Evolutionary conservation across 2,888 invertebrate species (phyloP).

Genomic region (Pterostichus madidus): DNA sequence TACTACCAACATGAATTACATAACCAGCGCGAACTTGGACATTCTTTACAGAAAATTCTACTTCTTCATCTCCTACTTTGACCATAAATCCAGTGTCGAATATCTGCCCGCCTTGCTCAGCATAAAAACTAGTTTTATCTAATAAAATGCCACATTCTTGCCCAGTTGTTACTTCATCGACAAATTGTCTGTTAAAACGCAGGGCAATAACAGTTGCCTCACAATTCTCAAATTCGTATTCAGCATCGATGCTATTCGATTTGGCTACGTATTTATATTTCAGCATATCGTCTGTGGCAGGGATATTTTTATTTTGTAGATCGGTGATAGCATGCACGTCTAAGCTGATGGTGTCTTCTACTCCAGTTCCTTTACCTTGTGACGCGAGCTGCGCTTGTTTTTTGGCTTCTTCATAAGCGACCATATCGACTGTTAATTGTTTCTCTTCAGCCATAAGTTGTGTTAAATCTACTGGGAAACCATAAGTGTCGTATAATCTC

Average conservation of each 20-base stretch:
- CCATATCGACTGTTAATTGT: conserved; percentile 92
- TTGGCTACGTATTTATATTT: conserved; percentile 93
- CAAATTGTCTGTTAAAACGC: conserved; percentile 90
- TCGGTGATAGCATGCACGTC: conserved; percentile 97
- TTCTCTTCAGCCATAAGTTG: conserved; percentile 99
- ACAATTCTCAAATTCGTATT: conserved; percentile 88
- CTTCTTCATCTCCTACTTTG: conserved; percentile 89
- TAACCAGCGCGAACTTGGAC: conserved; percentile 98
- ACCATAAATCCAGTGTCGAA: conserved; percentile 96
- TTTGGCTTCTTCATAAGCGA: conserved; percentile 94
- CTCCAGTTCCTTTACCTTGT: conserved; percentile 90
- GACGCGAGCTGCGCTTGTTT: conserved; percentile 93
- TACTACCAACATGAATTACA: conserved; percentile 93
- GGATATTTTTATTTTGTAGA: conserved; percentile 87
- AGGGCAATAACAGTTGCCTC: conserved; percentile 90
- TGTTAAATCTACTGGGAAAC: conserved; percentile 98
- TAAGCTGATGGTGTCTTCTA: conserved; percentile 91
- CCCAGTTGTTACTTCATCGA: conserved; percentile 88
- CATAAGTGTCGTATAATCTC: conserved; percentile 98
- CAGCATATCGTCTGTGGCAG: conserved; percentile 92
- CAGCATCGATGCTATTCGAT: conserved; percentile 82
- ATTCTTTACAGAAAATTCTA: conserved; percentile 94
- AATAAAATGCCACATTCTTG: conserved; percentile 95
- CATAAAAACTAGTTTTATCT: conserved; percentile 97
- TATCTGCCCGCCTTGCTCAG: conserved; percentile 99